phyloP scores from a whole-genome alignment of 2,113 vertebrate species.

The Suncus etruscus region DNA sequence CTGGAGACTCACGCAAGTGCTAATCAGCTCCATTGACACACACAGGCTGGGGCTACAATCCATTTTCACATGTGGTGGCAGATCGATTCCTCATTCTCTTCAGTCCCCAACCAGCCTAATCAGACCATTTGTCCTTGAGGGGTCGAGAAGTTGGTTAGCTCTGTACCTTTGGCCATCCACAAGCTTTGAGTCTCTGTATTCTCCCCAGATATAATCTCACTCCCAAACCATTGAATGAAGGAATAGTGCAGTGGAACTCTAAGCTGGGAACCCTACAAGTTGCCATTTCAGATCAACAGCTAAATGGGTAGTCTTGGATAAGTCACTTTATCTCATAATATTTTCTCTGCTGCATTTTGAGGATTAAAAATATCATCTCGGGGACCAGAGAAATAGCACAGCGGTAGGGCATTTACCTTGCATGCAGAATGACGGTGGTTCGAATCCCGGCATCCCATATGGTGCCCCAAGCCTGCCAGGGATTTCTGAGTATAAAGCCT shows the following conservation, averaged over 20 bases:
- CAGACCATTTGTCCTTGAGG: constrained; percentile 57
- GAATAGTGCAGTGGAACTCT: neutral
- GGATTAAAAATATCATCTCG: neutral
- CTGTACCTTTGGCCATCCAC: constrained; percentile 41
- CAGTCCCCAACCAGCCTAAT: constrained; percentile 57
- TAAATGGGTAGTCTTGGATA: neutral
- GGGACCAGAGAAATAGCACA: no score
- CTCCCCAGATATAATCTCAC: neutral
- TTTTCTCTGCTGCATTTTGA: constrained; percentile 53
- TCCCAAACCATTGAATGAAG: constrained; percentile 5
- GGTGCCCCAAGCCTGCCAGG: no score
- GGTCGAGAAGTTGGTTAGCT: constrained; percentile 59
- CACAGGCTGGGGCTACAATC: constrained; percentile 77
- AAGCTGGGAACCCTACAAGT: neutral
- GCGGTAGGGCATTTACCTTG: no score
- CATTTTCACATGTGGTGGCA: constrained; percentile 87
- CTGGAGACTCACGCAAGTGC: constrained; percentile 74
- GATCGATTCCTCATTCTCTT: constrained; percentile 83
- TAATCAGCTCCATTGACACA: constrained; percentile 84
- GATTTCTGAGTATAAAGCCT: no score
- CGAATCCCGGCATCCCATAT: no score
- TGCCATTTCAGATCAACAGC: neutral
- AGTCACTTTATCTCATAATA: constrained; percentile 38
- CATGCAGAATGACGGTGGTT: no score
- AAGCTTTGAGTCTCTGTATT: constrained; percentile 58